These are phyloP conservation scores for Aporophyla nigra DNA, from an alignment of 2,888 invertebrate species.

Conservation along the genomic window DNA sequence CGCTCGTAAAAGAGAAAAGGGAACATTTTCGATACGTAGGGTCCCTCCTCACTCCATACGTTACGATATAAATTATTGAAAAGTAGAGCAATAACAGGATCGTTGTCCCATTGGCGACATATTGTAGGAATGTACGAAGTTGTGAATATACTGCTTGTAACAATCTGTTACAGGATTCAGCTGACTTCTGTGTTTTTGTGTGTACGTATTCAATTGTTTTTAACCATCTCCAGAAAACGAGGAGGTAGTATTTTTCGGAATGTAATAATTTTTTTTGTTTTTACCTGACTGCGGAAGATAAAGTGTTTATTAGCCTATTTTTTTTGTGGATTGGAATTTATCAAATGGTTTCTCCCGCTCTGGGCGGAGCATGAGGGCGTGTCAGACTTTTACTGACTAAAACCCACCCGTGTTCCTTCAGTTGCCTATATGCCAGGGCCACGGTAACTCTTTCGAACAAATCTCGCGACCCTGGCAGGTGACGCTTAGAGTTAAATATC, in stretches of 20 bases:
- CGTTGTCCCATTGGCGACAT: conserved; percentile 77
- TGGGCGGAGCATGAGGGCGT: too few species aligned
- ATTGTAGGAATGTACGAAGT: conserved; percentile 84
- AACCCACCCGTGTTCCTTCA: too few species aligned
- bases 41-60: conserved; percentile 69
- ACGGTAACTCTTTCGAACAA: too few species aligned
- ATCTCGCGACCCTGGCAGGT: too few species aligned
- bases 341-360: too few species aligned
- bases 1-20: conserved; percentile 58
- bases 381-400: too few species aligned
- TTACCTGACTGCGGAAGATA: too few species aligned
- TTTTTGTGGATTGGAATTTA: too few species aligned
- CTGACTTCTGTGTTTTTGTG: conserved; percentile 29
- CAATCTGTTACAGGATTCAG: conserved; percentile 48
- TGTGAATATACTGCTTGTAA: conserved; percentile 82
- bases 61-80: conserved; percentile 87
- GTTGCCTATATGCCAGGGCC: too few species aligned
- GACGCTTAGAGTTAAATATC: too few species aligned
- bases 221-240: not conserved
- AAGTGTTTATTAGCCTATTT: too few species aligned
- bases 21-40: conserved; percentile 60
- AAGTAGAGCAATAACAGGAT: conserved; percentile 84
- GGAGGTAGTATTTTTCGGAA: not conserved
- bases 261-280: too few species aligned
- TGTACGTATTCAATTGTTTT: conserved; percentile 22